Base-by-base conservation (phyloP, 2,113 vertebrate species). In the Pelusios castaneus region DNA sequence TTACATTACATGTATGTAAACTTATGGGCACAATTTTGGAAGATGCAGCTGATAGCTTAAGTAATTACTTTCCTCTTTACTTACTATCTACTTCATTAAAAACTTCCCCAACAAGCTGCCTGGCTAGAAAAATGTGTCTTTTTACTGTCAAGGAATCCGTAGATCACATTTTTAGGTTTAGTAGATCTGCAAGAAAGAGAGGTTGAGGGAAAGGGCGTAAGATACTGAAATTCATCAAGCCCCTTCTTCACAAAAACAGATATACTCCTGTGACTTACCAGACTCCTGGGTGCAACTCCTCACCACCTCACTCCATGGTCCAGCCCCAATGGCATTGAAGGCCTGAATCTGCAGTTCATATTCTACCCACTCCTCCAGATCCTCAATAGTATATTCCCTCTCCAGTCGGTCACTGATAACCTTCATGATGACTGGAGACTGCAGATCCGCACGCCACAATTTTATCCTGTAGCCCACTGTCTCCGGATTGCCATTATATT, bases 311-410 rank as follows among this genome's bases (percentile, higher is more conserved):
- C 99, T 99, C 99, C 99, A 99, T 0, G 99, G 99, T 87, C 99
- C 99, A 0, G 98, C 97, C 70, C 99, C 99, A 0, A 99, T 99
- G 92, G 99, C 99, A 34, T 99, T 99, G 97, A 98, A 99, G 54
- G 99, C 99, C 93, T 99, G 99, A 94, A 99, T 97, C 97, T 99
- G 98, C 78, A 99, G 97, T 67, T 99, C 98, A 6, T 99, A 99
- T 78, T 99, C 98, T 0, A 98, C 98, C 99, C 99, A 99, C 91
- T 99, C 99, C 90, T 98, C 98, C 92, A 99, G 98, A 16, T 98
- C 98, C 91, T 99, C 99, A 2, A 99, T 8, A 0, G 98, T 98
- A 96, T 96, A 97, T 91, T 99, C 98, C 41, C 97, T 90, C 76
- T 98, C 98, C 95, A 98, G 75, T 3, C 98, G 98, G 96, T 98